Conservation (phyloP, 23 tunicate species). For the Styela plicata region DNA sequence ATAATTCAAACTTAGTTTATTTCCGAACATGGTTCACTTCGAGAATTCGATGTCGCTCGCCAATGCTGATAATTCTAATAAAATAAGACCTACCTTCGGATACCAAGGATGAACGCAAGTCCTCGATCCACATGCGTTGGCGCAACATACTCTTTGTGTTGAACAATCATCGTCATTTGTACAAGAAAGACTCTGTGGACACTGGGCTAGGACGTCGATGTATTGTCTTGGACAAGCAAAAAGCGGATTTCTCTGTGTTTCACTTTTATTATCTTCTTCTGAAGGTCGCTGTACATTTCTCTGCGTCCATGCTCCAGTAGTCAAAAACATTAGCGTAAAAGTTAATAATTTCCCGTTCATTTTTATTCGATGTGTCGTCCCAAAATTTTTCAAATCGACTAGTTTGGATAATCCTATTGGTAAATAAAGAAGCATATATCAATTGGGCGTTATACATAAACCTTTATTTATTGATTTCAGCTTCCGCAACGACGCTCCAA, state of each 20-base stretch:
- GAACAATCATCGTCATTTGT: conserved; percentile 6
- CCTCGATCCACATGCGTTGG: conserved; percentile 18
- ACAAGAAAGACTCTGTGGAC: conserved; percentile 11
- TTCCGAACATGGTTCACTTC: too few relatives aligned
- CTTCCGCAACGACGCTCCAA: too few relatives aligned
- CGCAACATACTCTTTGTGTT: conserved; percentile 7
- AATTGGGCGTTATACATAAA: too few relatives aligned
- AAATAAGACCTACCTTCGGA: conserved; percentile 12
- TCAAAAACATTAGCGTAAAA: not conserved
- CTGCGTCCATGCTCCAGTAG: not conserved
- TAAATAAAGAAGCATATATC: too few relatives aligned
- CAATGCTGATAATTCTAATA: too few relatives aligned
- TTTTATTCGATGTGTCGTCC: not conserved
- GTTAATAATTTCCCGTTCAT: not conserved
- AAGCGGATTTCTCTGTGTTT: not conserved
- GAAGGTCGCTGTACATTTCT: not conserved
- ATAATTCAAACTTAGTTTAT: too few relatives aligned
- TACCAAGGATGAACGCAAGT: conserved; percentile 26
- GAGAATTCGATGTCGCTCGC: too few relatives aligned
- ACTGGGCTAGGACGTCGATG: not conserved
- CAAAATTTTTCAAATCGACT: too few relatives aligned
- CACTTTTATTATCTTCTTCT: not conserved
- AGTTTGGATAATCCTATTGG: too few relatives aligned
- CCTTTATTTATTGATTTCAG: too few relatives aligned
- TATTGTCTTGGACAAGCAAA: conserved; percentile 7